Conservation (phyloP, 2,113 vertebrate genomes). For the Pagrus major region DNA sequence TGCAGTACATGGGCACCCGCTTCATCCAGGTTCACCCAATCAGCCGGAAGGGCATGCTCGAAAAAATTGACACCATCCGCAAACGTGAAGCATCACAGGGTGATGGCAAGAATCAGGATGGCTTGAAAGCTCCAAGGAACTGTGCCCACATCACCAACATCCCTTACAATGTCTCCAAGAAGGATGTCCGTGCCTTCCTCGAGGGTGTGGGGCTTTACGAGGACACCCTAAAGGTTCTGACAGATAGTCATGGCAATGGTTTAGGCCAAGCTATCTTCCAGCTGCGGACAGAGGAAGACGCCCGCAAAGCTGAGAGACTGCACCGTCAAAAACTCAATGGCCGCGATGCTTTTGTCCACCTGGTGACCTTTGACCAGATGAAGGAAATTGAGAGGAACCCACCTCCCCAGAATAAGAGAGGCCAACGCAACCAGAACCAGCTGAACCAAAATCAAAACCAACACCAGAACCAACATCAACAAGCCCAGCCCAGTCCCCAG, state of each 20-base stretch:
- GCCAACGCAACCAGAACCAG: conserved; percentile 84
- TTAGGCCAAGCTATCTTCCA: conserved; percentile 97
- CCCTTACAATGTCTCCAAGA: conserved; percentile 95
- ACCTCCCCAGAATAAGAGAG: conserved; percentile 92
- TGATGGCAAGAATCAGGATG: conserved; percentile 91
- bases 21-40: conserved; percentile 99
- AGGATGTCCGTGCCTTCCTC: conserved; percentile 94
- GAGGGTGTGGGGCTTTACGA: conserved; percentile 95
- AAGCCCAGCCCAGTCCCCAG: conserved; percentile 57
- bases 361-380: conserved; percentile 94
- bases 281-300: conserved; percentile 95
- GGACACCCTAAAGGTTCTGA: conserved; percentile 92
- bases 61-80: conserved; percentile 95
- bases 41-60: conserved; percentile 95
- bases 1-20: conserved; percentile 98
- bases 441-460: conserved; percentile 72
- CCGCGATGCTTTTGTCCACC: conserved; percentile 94
- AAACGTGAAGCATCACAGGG: conserved; percentile 88
- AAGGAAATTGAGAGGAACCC: conserved; percentile 96
- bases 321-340: conserved; percentile 98
- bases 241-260: conserved; percentile 93
- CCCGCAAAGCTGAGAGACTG: conserved; percentile 93
- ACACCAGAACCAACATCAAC: conserved; percentile 73
- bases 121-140: conserved; percentile 85
- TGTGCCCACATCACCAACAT: conserved; percentile 98